Evolutionary conservation across 2,797 vertebrate species (phyloP).

Genomic region (Malacoraja senta): DNA sequence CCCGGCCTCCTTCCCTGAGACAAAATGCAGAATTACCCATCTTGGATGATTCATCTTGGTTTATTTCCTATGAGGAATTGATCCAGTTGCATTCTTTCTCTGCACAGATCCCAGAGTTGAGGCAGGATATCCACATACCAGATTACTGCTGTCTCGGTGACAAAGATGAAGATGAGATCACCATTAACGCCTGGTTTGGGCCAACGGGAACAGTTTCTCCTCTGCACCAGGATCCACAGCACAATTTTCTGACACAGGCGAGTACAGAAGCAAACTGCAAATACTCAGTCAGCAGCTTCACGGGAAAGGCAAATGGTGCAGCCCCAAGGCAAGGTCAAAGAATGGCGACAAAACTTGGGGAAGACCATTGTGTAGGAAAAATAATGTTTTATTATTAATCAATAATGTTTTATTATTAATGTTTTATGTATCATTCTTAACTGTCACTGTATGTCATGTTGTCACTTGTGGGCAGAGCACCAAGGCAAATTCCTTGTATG

Average conservation of each 20-base stretch:
- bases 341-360: neutral
- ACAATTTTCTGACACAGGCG: conserved; percentile 91
- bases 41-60: neutral
- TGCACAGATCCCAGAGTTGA: conserved; percentile 80
- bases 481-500: too few species aligned
- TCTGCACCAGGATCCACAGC: conserved; percentile 93
- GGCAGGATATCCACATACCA: conserved; percentile 80
- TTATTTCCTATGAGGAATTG: neutral
- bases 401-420: too few species aligned
- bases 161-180: conserved; percentile 83
- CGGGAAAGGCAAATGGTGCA: neutral
- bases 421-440: too few species aligned
- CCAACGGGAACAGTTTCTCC: conserved; percentile 84
- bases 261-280: conserved; percentile 12
- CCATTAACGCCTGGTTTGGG: conserved; percentile 92
- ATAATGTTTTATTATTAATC: too few species aligned
- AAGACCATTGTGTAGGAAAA: too few species aligned
- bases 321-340: too few species aligned
- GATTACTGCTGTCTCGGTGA: conserved; percentile 92
- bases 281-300: neutral
- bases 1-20: too few species aligned
- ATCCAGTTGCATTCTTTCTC: neutral
- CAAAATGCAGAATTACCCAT: too few species aligned
- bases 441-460: too few species aligned
- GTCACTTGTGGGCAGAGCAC: too few species aligned